Percentiles rank a stretch among this genome's conserved stretches.
Evolutionary conservation across 2,113 vertebrate genomes (phyloP).

Genomic region (Pseudorasbora parva): DNA sequence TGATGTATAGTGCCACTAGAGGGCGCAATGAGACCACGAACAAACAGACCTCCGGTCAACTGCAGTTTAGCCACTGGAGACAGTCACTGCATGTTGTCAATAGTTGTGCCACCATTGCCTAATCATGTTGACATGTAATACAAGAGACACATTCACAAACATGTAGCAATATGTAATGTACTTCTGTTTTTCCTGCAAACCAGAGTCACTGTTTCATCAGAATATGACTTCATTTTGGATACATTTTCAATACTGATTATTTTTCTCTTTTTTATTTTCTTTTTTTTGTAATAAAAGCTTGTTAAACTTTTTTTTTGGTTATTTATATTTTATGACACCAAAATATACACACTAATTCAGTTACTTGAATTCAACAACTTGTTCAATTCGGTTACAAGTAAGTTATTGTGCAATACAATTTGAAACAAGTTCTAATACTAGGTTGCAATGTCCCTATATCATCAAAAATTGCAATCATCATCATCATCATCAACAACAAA

Average conservation of each 20-base stretch:
- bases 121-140: background rate
- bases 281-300: background rate
- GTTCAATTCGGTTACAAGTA: background rate
- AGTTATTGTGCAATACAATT: conserved; percentile 22
- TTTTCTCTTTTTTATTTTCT: background rate
- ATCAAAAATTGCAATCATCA: background rate
- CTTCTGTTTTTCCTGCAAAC: background rate
- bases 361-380: background rate
- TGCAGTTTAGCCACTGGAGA: background rate
- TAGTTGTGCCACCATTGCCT: background rate
- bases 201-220: background rate
- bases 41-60: background rate
- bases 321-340: background rate
- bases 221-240: background rate
- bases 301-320: background rate
- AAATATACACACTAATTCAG: background rate
- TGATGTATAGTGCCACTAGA: conserved; percentile 31
- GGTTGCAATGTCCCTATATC: background rate
- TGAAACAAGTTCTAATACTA: background rate
- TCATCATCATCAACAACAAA: too few species aligned
- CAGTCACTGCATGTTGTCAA: background rate
- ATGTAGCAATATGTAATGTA: background rate
- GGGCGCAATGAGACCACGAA: conserved; percentile 17
- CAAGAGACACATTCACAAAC: background rate
- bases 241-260: background rate